Conservation (phyloP, 2,888 invertebrate species). For the Sphaerophoria taeniata region DNA sequence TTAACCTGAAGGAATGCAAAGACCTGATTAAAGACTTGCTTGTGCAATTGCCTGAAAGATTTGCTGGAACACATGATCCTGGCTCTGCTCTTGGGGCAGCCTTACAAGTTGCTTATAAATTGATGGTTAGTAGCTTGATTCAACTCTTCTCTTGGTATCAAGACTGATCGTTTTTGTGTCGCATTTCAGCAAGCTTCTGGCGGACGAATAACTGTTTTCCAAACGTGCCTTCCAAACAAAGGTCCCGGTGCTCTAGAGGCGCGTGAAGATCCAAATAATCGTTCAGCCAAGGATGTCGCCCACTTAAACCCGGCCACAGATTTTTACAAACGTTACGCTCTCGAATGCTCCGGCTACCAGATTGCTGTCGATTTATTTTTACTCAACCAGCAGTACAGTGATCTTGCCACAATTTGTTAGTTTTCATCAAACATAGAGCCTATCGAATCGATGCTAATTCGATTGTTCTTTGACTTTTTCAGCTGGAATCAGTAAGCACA, state of each 20-base stretch:
- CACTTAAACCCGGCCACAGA: slow-evolving; percentile 97
- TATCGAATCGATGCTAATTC: neutral
- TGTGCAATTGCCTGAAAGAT: slow-evolving; percentile 90
- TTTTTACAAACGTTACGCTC: slow-evolving; percentile 97
- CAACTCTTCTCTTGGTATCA: neutral
- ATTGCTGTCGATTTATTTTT: slow-evolving; percentile 98
- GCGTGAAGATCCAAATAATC: slow-evolving; percentile 94
- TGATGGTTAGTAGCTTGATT: slow-evolving; percentile 86
- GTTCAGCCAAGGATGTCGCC: slow-evolving; percentile 91
- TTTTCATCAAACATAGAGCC: neutral
- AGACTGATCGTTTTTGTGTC: slow-evolving; percentile 32
- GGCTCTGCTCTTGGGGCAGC: slow-evolving; percentile 96
- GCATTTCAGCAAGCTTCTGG: slow-evolving; percentile 90
- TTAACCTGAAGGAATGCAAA: slow-evolving; percentile 93
- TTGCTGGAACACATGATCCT: slow-evolving; percentile 87
- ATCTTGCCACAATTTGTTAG: slow-evolving; percentile 95
- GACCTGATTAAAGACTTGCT: slow-evolving; percentile 90
- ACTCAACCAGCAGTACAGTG: slow-evolving; percentile 95
- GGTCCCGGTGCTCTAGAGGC: slow-evolving; percentile 94
- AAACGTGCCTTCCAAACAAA: slow-evolving; percentile 92
- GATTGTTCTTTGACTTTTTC: slow-evolving; percentile 71
- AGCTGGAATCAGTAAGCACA: slow-evolving; percentile 97
- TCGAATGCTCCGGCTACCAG: slow-evolving; percentile 98
- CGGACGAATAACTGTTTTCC: slow-evolving; percentile 97
- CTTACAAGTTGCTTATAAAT: slow-evolving; percentile 94